These are phyloP conservation scores for Archips xylosteana DNA, from an alignment of 2,888 invertebrate genomes.

Conservation along the genomic window DNA sequence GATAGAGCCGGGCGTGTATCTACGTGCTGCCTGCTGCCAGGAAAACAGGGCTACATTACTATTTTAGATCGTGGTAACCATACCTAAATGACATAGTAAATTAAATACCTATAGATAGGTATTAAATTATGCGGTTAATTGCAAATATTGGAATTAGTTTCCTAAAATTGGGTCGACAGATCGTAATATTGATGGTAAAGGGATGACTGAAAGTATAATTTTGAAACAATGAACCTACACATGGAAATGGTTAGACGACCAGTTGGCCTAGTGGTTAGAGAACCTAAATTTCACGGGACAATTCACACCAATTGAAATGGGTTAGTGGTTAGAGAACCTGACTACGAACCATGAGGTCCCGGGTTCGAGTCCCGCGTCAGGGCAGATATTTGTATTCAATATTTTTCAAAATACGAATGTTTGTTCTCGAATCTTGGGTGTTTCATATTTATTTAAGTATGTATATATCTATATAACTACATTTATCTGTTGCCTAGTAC, in stretches of 20 bases:
- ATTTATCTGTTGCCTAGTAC: too few relatives aligned
- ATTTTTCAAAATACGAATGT: too few relatives aligned
- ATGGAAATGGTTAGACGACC: neutral
- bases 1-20: neutral
- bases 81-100: neutral
- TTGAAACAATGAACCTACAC: neutral
- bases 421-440: too few relatives aligned
- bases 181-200: neutral
- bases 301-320: too few relatives aligned
- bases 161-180: neutral
- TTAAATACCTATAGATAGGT: neutral
- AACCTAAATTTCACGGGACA: too few relatives aligned
- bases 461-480: too few relatives aligned
- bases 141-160: neutral
- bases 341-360: too few relatives aligned
- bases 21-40: neutral
- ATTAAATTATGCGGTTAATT: neutral
- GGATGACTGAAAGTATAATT: slow-evolving; percentile 1
- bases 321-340: too few relatives aligned
- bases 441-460: too few relatives aligned
- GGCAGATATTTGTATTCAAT: too few relatives aligned
- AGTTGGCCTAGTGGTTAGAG: too few relatives aligned
- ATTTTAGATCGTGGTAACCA: neutral
- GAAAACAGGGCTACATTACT: slow-evolving; percentile 18
- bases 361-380: too few relatives aligned